Conservation (phyloP, 2,113 vertebrate genomes). For the Erythrocercus mccallii region DNA sequence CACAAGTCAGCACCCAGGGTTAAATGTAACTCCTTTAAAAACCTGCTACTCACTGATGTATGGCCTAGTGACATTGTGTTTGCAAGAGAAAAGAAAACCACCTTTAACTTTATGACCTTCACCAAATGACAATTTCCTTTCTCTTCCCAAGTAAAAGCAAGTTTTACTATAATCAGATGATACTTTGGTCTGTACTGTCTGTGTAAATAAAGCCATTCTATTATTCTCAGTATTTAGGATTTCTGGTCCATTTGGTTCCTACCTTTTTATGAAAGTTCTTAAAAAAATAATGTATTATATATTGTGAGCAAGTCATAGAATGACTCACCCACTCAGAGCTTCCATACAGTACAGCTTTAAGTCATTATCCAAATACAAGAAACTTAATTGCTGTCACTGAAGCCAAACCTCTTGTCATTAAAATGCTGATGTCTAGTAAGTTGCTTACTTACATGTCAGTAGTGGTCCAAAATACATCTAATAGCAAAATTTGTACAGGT, state of each 20-base stretch:
- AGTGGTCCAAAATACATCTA: neutral
- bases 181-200: neutral
- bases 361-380: neutral
- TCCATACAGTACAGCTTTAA: neutral
- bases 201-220: neutral
- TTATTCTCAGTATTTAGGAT: neutral
- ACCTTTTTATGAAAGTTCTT: neutral
- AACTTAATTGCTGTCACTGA: neutral
- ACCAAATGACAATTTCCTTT: neutral
- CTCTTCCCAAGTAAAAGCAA: neutral
- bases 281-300: neutral
- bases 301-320: neutral
- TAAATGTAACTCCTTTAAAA: neutral
- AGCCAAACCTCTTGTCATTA: neutral
- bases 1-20: neutral
- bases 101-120: neutral
- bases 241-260: neutral
- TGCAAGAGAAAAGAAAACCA: neutral
- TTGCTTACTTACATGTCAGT: neutral
- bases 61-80: neutral
- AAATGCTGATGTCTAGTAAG: neutral
- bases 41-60: neutral
- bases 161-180: neutral
- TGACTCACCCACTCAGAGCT: neutral
- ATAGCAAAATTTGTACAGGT: neutral